These are phyloP conservation scores for Toxotes lorentzi DNA, from an alignment of 2,797 vertebrate genomes.

Conservation along the genomic window DNA sequence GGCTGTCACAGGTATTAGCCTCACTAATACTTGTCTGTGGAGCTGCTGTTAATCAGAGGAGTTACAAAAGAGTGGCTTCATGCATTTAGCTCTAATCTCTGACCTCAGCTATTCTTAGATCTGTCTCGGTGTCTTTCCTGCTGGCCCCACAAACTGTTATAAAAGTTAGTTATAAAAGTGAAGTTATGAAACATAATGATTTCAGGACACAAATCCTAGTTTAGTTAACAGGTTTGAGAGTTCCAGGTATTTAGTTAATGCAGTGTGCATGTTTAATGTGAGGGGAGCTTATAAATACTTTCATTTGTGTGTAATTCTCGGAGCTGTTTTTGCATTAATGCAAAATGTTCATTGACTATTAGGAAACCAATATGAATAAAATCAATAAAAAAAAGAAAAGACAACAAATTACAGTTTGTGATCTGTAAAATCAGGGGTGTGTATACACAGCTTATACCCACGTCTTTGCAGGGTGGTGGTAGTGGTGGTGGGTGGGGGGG, in stretches of 20 bases:
- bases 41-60: slow-evolving; percentile 37
- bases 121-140: not conserved
- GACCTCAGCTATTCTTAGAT: slow-evolving; percentile 60
- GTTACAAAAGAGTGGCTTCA: slow-evolving; percentile 49
- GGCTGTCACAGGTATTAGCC: slow-evolving; percentile 42
- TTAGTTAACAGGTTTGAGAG: slow-evolving; percentile 4
- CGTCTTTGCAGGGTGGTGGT: too few relatives aligned
- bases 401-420: not conserved
- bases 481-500: too few relatives aligned
- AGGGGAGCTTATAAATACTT: not conserved
- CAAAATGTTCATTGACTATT: not conserved
- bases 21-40: slow-evolving; percentile 38
- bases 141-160: slow-evolving; percentile 31
- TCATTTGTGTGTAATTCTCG: not conserved
- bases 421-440: not conserved
- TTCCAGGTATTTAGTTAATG: not conserved
- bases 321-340: not conserved
- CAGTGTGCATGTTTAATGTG: too few relatives aligned
- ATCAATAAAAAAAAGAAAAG: not conserved
- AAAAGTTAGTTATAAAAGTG: slow-evolving; percentile 38
- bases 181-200: slow-evolving; percentile 21
- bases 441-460: not conserved
- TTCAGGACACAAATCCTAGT: not conserved
- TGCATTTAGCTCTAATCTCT: slow-evolving; percentile 64
- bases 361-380: not conserved